Evolutionary conservation across 2,113 vertebrate genomes (phyloP), one percentile per base, ranked within the genome.

Genomic region (Cyanoderma ruficeps): DNA sequence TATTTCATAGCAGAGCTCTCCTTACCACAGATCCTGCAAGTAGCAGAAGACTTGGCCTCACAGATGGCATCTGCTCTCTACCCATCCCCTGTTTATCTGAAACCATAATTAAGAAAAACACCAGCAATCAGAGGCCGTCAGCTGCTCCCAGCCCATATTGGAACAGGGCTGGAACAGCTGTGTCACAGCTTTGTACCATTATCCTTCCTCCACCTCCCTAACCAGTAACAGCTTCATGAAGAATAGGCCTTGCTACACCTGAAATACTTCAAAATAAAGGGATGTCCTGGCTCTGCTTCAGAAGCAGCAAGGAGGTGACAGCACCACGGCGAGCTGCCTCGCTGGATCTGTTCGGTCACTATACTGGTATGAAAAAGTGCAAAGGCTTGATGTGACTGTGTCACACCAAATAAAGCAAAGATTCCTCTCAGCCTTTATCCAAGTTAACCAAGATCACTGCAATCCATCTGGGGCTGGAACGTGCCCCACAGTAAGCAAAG

Each of bases 131-230:
- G 89, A 93, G 86, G 72, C 94, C 88, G 24, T 94, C 95, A 96
- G 93, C 92, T 94, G 90, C 63, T 95, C 74, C 33, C 87, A 81
- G 90, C 56, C 92, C 68, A 28, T 91, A 95, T 83, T 89, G 83
- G 83, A 94, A 64, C 63, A 78, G 81, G 83, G 89, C 78, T 91
- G 71, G 55, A 97, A 81, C 95, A 97, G 96, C 96, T 97, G 96
- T 68, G 95, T 70, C 14, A 4, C 85, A 94, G 87, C 76, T 87
- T 87, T 82, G 84, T 25, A 31, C 91, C 93, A 94, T 95, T 95
- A 96, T 75, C 92, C 86, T 90, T 89, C 81, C 77, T 91, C 65
- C 94, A 86, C 82, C 93, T 96, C 91, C 79, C 79, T 74, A 92
- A 93, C 64, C 74, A 95, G 63, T 63, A 77, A 76, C 72, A 81